Evolutionary conservation across 2,797 vertebrate genomes (phyloP).

Genomic region (Hylomyscus alleni): DNA sequence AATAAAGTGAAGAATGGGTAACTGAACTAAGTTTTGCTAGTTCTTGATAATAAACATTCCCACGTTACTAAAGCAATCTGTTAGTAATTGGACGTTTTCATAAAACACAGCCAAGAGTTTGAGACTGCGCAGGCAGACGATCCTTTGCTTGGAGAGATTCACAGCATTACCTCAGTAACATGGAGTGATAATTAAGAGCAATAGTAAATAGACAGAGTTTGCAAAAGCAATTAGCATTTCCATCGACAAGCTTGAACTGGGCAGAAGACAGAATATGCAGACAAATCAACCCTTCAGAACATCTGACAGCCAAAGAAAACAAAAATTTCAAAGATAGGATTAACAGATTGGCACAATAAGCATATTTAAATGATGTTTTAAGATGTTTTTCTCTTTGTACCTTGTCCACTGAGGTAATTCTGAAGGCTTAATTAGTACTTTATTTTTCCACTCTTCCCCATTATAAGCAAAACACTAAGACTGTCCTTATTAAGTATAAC

Average conservation of each 20-base stretch:
- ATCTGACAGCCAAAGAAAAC: not conserved
- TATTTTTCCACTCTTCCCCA: not conserved
- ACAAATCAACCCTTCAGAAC: constrained; percentile 18
- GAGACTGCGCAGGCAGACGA: not conserved
- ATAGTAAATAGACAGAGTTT: not conserved
- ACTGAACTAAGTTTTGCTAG: not conserved
- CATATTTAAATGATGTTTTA: constrained; percentile 18
- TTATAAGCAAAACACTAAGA: constrained; percentile 3
- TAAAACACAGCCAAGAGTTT: not conserved
- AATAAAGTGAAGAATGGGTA: not conserved
- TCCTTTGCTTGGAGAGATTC: not conserved
- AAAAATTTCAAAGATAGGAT: not conserved
- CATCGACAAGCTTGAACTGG: not conserved
- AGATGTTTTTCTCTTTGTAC: not conserved
- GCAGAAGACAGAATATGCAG: not conserved
- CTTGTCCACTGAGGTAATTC: constrained; percentile 9
- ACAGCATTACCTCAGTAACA: not conserved
- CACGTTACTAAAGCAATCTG: not conserved
- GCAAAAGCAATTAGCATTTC: constrained; percentile 28
- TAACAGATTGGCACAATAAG: constrained; percentile 13
- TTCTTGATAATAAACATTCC: not conserved
- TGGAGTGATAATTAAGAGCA: not conserved
- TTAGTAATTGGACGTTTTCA: not conserved
- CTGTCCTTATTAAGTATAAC: not conserved
- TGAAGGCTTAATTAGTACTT: constrained; percentile 32